phyloP scores from a whole-genome alignment of 2,797 vertebrate species.

The Hypotaenidia philippensis region DNA sequence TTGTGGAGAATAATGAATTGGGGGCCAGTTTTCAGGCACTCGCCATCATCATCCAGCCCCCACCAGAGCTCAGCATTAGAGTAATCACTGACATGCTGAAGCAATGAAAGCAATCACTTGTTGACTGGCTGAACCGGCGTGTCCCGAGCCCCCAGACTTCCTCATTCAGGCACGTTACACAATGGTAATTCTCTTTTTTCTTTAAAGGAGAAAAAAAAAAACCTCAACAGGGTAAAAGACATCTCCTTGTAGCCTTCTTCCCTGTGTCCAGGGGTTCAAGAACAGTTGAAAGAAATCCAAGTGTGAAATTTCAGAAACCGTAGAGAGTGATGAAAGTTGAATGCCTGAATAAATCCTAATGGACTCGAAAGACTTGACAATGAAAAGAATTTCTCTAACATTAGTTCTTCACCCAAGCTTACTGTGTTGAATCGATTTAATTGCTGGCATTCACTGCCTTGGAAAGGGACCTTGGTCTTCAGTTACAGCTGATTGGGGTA shows the following conservation, averaged over 20 bases:
- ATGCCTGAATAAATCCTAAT: conserved; percentile 10
- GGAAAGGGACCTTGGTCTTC: background rate
- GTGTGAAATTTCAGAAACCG: background rate
- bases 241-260: background rate
- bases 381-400: background rate
- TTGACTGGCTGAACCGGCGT: background rate
- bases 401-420: background rate
- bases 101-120: conserved; percentile 40
- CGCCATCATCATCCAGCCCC: conserved; percentile 45
- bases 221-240: background rate
- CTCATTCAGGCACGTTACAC: background rate
- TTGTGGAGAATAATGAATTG: conserved; percentile 72
- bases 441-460: background rate
- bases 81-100: conserved; percentile 35
- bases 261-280: background rate
- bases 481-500: background rate
- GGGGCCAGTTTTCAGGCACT: conserved; percentile 33
- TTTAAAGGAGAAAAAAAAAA: background rate
- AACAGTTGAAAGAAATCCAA: background rate
- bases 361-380: background rate
- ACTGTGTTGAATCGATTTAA: background rate
- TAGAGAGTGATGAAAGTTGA: background rate
- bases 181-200: background rate
- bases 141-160: background rate
- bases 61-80: background rate